Percentiles rank a stretch among this genome's conserved stretches.
These are phyloP conservation scores for Drosophila affinis DNA, from an alignment of 2,888 invertebrate genomes.

Conservation along the genomic window DNA sequence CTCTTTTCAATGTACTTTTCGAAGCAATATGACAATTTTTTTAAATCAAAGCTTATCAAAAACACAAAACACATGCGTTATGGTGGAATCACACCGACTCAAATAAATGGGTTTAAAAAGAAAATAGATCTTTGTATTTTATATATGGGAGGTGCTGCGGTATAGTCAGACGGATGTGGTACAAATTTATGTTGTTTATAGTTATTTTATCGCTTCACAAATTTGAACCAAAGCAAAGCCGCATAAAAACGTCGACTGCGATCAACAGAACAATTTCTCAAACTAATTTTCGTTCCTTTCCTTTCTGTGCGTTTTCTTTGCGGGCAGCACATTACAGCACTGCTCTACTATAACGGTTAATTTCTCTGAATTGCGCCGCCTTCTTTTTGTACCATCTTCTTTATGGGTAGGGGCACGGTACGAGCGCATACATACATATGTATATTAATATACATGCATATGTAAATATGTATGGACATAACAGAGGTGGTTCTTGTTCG, in stretches of 20 bases:
- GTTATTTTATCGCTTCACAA: background rate
- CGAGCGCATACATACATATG: background rate
- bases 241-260: background rate
- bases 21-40: background rate
- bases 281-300: background rate
- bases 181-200: background rate
- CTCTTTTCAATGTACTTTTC: background rate
- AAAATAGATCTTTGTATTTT: background rate
- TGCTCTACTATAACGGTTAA: background rate
- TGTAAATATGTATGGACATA: background rate
- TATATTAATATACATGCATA: constrained; percentile 1
- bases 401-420: background rate
- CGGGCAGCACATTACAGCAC: background rate
- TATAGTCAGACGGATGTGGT: background rate
- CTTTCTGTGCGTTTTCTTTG: background rate
- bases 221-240: background rate
- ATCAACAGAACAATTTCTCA: background rate
- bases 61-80: background rate
- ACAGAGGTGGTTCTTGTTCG: background rate
- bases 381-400: background rate
- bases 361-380: background rate
- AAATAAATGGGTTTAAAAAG: background rate
- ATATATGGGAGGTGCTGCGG: background rate
- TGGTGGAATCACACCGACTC: background rate
- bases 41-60: background rate